Base-by-base conservation (phyloP, 2,797 vertebrate genomes). In the Periophthalmus magnuspinnatus region DNA sequence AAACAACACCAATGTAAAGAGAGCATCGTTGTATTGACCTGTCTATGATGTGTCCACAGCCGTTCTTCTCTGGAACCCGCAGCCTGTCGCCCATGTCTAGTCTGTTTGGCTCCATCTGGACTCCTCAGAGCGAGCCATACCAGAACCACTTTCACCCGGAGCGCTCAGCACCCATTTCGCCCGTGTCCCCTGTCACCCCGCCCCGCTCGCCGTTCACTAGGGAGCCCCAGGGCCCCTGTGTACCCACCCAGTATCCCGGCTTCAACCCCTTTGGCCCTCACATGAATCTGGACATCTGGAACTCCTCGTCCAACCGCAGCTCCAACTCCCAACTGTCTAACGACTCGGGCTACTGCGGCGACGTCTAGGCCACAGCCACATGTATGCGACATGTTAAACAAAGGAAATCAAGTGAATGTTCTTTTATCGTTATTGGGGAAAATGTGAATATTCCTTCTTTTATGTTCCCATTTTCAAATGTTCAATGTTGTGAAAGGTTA, bases 281-380 rank as follows among this genome's bases (percentile, higher is more conserved):
- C 90, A 97, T 99, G 97, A 96, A 98, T 90, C 95, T 99, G 93
- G 97, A 98, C 93, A 99, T 99, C 89, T 98, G 97, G 97, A 97
- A 96, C 91, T 95, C 95, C 63, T 93, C 96, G 9, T 94, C 95
- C 65, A 96, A 95, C 81, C 94, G 96, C 84, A 97, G 93, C 77
- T 94, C 96, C 73, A 96, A 93, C 89, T 99, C 97, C 34, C 97
- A 97, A 24, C 94, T 99, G 80, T 95, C 97, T 9, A 97, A 97
- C 74, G 97, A 98, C 92, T 96, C 97, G 0, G 94, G 97, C 80
- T 99, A 98, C 92, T 98, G 96, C 68, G 97, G 97, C 58, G 94
- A 95, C 54, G 86, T 90, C 74, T 94, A 72, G 84, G 61, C 60
- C 47, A 0, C 17, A 5, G 17, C n/a, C 67, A 65, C 87, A 86